Conservation (phyloP, 1,140 invertebrate genomes). For the Sitobion miscanthi region DNA sequence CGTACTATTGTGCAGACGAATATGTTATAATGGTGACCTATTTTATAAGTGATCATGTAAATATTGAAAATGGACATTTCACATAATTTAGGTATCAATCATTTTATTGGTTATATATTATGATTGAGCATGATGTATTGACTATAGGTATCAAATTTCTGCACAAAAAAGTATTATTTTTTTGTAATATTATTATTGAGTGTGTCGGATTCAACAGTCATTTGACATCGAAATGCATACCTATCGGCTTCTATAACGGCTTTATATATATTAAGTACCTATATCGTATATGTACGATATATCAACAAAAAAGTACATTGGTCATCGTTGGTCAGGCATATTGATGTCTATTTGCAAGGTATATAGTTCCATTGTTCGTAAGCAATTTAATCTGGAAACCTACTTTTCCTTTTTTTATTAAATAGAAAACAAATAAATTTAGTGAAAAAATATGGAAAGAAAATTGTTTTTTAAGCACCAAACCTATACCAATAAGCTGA, state of each 20-base stretch:
- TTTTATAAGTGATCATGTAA: not conserved
- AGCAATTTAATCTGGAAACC: constrained; percentile 52
- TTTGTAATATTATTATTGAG: constrained; percentile 21
- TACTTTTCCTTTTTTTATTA: constrained; percentile 53
- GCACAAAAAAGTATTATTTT: not conserved
- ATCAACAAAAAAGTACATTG: constrained; percentile 50
- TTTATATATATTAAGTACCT: not conserved
- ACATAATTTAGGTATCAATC: constrained; percentile 34
- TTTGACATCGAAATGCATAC: constrained; percentile 45
- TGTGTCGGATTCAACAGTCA: constrained; percentile 19
- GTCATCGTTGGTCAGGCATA: constrained; percentile 41
- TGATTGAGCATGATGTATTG: constrained; percentile 31
- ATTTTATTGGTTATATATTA: not conserved
- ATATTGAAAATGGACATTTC: not conserved
- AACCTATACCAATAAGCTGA: constrained; percentile 41
- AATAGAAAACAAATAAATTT: constrained; percentile 51
- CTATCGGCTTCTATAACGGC: constrained; percentile 18
- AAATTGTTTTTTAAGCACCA: constrained; percentile 42
- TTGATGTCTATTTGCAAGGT: constrained; percentile 33
- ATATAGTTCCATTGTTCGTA: constrained; percentile 46
- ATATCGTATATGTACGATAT: not conserved
- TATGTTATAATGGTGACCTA: not conserved
- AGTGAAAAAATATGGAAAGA: constrained; percentile 39
- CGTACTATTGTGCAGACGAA: not conserved
- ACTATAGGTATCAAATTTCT: constrained; percentile 2